Evolutionary conservation across 2,888 invertebrate genomes (phyloP), one percentile per base, ranked within the genome.

Genomic region (Philhelius pedissequus): DNA sequence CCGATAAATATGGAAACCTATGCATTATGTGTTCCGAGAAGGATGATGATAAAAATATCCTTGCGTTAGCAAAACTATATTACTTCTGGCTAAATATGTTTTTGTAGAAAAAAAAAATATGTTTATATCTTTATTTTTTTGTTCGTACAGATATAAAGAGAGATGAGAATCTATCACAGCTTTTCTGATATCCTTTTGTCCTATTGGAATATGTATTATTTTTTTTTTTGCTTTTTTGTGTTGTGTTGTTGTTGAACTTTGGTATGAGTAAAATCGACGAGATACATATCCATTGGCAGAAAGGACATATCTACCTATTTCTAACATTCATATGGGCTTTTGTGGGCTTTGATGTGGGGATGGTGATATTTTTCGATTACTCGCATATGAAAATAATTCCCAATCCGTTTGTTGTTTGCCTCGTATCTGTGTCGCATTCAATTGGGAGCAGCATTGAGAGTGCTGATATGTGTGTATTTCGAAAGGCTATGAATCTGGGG

Each of bases 391-490:
- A 48, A 60, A 71, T 84, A 45, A 76, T 79, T 74, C 69, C 69
- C 69, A 79, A 69, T 74, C 71, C 52, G 40, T 75, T 64, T 74
- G 48, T 62, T 69, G 56, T 73, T 64, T 68, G 78, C 27, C 35
- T 70, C 58, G 50, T 80, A 84, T 75, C 80, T 84, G 84, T 80
- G 84, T 71, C 80, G 80, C 84, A 80, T 84, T 80, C 84, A 80
- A 84, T 84, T 71, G 38, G 50, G 68, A 60, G 22, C 70, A 68
- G 20, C 35, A 52, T 52, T 52, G 38, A 43, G 18, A 38, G 38
- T 80, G 68, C 75, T 80, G 83, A 79, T 69, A 69, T 75, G 52
- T 58, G 43, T 76, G 32, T n/a, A n/a, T 69, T 69, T 11, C 7
- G 27, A 54, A 45, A 35, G 25, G 18, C 40, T 64, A 13, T 35